Evolutionary conservation across 2,113 vertebrate genomes (phyloP).

Genomic region (Thunnus thynnus): DNA sequence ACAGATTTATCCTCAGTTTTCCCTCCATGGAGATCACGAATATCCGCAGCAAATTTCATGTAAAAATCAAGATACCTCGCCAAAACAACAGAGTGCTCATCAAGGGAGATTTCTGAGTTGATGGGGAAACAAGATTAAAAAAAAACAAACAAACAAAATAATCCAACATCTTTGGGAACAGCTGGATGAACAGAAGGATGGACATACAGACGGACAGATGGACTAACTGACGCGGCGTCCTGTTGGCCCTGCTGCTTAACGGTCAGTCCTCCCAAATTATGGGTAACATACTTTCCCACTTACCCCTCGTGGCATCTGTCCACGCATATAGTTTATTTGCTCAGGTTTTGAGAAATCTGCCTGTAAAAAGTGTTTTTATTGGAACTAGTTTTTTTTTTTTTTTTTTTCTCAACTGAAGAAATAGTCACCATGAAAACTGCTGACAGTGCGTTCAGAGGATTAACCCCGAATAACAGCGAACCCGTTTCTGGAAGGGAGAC

Average conservation of each 20-base stretch:
- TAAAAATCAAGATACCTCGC: neutral
- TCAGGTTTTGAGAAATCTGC: neutral
- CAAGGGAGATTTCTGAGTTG: neutral
- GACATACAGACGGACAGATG: neutral
- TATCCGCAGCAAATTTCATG: neutral
- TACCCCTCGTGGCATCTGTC: neutral
- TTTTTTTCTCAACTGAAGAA: neutral
- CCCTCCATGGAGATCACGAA: neutral
- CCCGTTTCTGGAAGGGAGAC: too few relatives aligned
- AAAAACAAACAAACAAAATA: neutral
- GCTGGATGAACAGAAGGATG: neutral
- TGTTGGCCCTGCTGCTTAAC: neutral
- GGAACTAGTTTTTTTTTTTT: too few relatives aligned
- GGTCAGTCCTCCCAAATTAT: neutral
- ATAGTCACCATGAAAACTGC: neutral
- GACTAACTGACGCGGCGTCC: neutral
- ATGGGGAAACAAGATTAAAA: neutral
- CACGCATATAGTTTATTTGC: neutral
- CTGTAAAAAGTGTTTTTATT: neutral
- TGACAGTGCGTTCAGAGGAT: neutral
- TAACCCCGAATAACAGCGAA: too few relatives aligned
- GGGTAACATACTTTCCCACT: neutral
- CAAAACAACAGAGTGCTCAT: neutral
- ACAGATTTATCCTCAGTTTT: slow-evolving; percentile 2
- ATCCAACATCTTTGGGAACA: neutral